Percentiles rank a stretch among this genome's conserved stretches.
Evolutionary conservation across 2,797 vertebrate genomes (phyloP).

Genomic region (Fistularia commersonii): DNA sequence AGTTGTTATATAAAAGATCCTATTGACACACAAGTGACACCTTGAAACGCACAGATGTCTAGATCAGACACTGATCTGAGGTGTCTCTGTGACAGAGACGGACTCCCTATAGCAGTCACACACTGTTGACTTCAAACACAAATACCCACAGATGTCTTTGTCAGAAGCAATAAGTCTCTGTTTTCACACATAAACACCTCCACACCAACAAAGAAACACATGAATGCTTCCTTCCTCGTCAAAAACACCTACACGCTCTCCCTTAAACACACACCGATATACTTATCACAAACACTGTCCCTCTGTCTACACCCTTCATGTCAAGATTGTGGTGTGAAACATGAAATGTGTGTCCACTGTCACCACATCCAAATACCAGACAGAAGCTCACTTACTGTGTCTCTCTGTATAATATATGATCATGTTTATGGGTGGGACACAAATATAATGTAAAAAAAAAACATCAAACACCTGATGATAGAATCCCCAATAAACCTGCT

Average conservation of each 20-base stretch:
- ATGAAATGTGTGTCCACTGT: slow-evolving; percentile 29
- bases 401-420: slow-evolving; percentile 18
- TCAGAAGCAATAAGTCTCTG: slow-evolving; percentile 2
- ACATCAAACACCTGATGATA: background rate
- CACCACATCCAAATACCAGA: slow-evolving; percentile 37
- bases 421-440: background rate
- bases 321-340: slow-evolving; percentile 24
- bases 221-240: background rate
- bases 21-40: slow-evolving; percentile 32
- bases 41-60: slow-evolving; percentile 20
- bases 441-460: too few species aligned
- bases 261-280: slow-evolving; percentile 1
- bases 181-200: slow-evolving; percentile 1
- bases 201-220: slow-evolving; percentile 1
- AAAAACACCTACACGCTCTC: background rate
- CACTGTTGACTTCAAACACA: slow-evolving; percentile 10
- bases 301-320: slow-evolving; percentile 5
- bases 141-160: background rate
- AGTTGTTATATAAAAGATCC: slow-evolving; percentile 12
- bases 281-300: background rate
- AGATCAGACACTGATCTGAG: slow-evolving; percentile 7
- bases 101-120: background rate
- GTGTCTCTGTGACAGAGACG: too few species aligned
- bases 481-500: too few species aligned
- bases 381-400: slow-evolving; percentile 3